Percentiles rank a stretch among this genome's conserved stretches.
These are phyloP conservation scores for Idaea straminata DNA, from an alignment of 2,888 invertebrate genomes.

Conservation along the genomic window DNA sequence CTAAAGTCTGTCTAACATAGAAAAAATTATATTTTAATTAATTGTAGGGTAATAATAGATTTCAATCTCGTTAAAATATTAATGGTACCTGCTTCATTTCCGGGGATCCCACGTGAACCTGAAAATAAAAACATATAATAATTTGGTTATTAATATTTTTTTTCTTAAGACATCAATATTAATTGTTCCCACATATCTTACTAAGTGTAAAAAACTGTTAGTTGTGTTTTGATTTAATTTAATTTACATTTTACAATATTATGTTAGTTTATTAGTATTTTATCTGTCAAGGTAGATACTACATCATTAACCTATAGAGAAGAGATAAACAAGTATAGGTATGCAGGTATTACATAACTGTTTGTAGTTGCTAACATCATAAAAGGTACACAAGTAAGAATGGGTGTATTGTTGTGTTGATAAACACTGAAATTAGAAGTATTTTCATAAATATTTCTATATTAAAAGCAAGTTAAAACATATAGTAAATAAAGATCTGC, in stretches of 20 bases:
- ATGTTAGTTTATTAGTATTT: background rate
- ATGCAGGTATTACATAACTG: background rate
- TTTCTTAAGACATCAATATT: background rate
- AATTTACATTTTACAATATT: background rate
- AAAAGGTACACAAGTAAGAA: background rate
- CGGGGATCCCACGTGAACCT: slow-evolving; percentile 75
- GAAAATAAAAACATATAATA: slow-evolving; percentile 43
- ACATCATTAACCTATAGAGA: background rate
- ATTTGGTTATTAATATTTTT: background rate
- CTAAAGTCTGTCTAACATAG: too few relatives aligned
- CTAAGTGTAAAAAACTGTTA: background rate
- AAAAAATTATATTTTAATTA: too few relatives aligned
- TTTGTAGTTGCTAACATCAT: background rate
- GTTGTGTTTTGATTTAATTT: background rate
- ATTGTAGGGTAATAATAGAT: background rate
- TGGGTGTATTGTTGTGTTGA: background rate
- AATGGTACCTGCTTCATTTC: slow-evolving; percentile 77
- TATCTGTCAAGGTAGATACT: background rate
- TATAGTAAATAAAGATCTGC: background rate
- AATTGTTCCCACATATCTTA: background rate
- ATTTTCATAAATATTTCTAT: background rate
- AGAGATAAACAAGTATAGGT: background rate
- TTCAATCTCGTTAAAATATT: too few relatives aligned
- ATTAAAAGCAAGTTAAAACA: background rate
- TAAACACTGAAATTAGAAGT: background rate